These are phyloP conservation scores for Tachuris rubrigastra DNA, from an alignment of 2,113 vertebrate genomes.

Conservation along the genomic window DNA sequence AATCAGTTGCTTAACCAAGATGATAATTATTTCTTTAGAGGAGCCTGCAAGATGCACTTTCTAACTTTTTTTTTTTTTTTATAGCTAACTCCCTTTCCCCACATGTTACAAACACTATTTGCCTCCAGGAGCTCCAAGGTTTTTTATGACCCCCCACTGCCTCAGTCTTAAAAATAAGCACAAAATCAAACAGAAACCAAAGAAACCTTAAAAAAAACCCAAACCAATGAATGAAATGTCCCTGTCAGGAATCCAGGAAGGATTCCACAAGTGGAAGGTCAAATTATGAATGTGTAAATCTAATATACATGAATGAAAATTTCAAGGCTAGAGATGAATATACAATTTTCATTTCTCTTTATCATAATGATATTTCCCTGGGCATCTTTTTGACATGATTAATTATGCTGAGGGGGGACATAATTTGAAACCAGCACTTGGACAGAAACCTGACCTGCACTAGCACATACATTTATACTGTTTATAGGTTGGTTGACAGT, in stretches of 20 bases:
- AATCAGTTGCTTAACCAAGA: not conserved
- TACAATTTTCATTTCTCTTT: not conserved
- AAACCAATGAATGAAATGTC: not conserved
- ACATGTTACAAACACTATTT: not conserved
- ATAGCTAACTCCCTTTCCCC: not conserved
- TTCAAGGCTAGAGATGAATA: not conserved
- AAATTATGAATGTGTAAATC: not conserved
- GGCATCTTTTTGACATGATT: not conserved
- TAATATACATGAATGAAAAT: not conserved
- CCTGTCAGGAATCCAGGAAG: not conserved
- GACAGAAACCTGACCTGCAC: not conserved
- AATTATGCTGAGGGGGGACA: not conserved
- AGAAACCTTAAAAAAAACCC: not conserved
- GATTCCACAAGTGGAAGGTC: not conserved
- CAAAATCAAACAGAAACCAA: not conserved
- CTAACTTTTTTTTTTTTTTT: too few relatives aligned
- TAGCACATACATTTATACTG: not conserved
- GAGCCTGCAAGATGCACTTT: not conserved
- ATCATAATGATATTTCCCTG: not conserved
- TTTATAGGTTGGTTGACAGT: accelerated
- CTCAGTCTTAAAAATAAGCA: not conserved
- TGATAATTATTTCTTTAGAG: not conserved
- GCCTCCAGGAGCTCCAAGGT: not conserved
- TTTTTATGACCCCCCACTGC: not conserved
- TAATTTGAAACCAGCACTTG: not conserved